phyloP scores from a whole-genome alignment of 2,797 vertebrate species.

The Myripristis murdjan region DNA sequence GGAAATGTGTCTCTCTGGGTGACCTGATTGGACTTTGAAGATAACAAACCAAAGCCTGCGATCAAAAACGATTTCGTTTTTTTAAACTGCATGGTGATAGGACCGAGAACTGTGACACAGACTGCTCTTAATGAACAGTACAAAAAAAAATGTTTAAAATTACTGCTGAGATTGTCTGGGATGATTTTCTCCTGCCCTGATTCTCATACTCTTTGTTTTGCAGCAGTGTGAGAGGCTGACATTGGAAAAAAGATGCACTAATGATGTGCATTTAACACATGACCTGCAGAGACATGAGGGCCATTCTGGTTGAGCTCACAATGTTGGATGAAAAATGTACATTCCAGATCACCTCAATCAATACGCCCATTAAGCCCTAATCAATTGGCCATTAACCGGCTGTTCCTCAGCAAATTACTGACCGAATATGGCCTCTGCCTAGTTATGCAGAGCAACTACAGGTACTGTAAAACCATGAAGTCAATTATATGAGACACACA shows the following conservation, averaged over 20 bases:
- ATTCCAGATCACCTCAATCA: conserved; percentile 77
- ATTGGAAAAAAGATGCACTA: conserved; percentile 50
- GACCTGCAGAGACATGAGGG: conserved; percentile 61
- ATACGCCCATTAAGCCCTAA: conserved; percentile 82
- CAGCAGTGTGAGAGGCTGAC: conserved; percentile 58
- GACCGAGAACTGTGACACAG: conserved; percentile 3
- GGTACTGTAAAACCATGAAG: conserved; percentile 44
- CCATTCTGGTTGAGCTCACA: conserved; percentile 64
- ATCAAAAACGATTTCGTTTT: conserved; percentile 29
- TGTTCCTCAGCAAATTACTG: conserved; percentile 68
- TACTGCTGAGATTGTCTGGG: conserved; percentile 42
- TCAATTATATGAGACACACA: conserved; percentile 44
- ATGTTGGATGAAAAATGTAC: conserved; percentile 73
- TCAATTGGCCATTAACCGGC: conserved; percentile 85
- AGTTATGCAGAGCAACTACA: conserved; percentile 43
- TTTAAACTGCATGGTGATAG: conserved; percentile 3
- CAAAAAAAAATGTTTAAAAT: conserved; percentile 43
- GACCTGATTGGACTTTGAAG: conserved; percentile 34
- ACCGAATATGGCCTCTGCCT: conserved; percentile 40
- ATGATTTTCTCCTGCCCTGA: conserved; percentile 53
- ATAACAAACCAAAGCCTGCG: conserved; percentile 8
- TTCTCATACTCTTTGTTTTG: conserved; percentile 36
- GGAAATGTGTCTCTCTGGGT: conserved; percentile 27
- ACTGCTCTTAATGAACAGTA: conserved; percentile 39
- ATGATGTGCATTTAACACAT: conserved; percentile 78